A percentile compares a stretch with the other conserved stretches of the same genome.
phyloP scores from a whole-genome alignment of 2,888 invertebrate genomes.

The Polydrusus cervinus region DNA sequence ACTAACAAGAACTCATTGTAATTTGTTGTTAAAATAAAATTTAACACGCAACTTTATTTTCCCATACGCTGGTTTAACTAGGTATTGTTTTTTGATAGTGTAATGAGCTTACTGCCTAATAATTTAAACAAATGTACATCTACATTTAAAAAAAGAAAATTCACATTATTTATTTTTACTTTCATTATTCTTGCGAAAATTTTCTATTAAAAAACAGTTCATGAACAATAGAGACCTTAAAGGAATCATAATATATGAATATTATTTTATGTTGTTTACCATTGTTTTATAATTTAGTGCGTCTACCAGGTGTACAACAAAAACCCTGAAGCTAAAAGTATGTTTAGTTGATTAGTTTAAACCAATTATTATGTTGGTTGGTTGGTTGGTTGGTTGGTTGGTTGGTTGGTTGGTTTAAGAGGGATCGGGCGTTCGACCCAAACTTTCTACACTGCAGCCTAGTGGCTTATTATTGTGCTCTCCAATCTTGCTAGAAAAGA shows the following conservation, averaged over 20 bases:
- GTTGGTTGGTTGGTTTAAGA: too few species aligned
- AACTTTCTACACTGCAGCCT: too few species aligned
- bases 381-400: too few species aligned
- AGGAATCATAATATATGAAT: constrained; percentile 8
- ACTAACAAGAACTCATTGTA: too few species aligned
- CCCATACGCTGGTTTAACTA: not conserved
- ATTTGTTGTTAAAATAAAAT: not conserved
- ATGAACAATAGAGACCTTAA: constrained; percentile 5
- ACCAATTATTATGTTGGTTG: too few species aligned
- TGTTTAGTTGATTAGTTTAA: too few species aligned
- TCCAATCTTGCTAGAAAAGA: too few species aligned
- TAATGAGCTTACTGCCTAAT: not conserved
- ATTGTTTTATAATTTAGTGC: not conserved
- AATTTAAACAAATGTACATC: not conserved
- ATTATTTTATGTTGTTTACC: constrained; percentile 3
- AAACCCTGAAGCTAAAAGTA: too few species aligned
- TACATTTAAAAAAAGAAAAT: not conserved
- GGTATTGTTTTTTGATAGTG: not conserved
- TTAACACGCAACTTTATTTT: not conserved
- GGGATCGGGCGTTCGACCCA: too few species aligned
- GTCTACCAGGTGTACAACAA: not conserved
- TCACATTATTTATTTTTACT: constrained; percentile 17
- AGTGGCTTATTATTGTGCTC: too few species aligned
- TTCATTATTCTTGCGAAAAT: constrained; percentile 18
- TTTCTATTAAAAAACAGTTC: not conserved